A percentile compares a stretch with the other conserved stretches of the same genome.
Evolutionary conservation across 2,888 invertebrate genomes (phyloP).

Genomic region (Erpobdella octoculata): DNA sequence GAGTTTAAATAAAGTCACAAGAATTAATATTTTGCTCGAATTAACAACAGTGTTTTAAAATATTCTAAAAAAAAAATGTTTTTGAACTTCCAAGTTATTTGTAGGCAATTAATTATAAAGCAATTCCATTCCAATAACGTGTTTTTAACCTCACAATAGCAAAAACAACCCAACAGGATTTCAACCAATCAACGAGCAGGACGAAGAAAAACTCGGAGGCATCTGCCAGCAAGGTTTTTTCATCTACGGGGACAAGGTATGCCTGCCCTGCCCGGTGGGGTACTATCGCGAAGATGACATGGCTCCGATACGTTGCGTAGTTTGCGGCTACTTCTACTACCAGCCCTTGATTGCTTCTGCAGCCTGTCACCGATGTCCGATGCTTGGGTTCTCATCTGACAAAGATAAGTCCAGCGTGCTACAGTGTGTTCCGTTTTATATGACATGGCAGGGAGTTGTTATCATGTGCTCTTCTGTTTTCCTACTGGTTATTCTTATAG

Average conservation of each 20-base stretch:
- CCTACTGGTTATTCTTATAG: neutral
- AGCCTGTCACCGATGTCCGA: conserved; percentile 7
- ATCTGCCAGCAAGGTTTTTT: conserved; percentile 11
- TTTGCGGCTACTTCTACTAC: conserved; percentile 17
- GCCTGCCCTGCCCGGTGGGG: conserved; percentile 20
- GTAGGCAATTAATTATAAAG: no score
- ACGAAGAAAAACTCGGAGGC: neutral
- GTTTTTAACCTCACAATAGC: no score
- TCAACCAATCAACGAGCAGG: neutral
- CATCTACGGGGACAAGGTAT: conserved; percentile 7
- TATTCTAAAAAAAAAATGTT: no score
- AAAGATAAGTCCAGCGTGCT: neutral
- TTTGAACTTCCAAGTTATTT: no score
- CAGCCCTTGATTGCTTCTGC: conserved; percentile 2
- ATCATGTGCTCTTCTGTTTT: neutral
- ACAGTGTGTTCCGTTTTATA: conserved; percentile 13
- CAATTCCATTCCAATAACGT: no score
- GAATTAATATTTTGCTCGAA: no score
- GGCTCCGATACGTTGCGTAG: neutral
- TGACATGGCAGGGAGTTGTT: conserved; percentile 11
- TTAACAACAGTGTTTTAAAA: no score
- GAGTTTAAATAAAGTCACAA: no score
- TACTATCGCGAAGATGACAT: conserved; percentile 9
- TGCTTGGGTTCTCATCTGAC: conserved; percentile 1
- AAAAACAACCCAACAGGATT: no score